Conservation (phyloP, 2,888 invertebrate species). For the Hirtodrosophila histrioides region DNA sequence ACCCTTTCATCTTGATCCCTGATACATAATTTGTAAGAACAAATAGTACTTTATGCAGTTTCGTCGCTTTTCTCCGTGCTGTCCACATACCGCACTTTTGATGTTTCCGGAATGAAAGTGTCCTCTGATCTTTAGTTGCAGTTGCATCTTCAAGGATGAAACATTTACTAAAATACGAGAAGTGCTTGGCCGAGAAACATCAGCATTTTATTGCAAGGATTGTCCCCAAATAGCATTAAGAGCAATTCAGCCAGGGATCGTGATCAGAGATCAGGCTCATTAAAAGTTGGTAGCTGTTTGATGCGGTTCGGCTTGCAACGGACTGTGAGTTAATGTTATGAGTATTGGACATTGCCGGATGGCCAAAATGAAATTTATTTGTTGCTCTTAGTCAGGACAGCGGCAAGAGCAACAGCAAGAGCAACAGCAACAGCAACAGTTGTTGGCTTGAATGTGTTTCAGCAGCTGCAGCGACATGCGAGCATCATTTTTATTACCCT, state of each 20-base stretch:
- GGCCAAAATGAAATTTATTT: slow-evolving; percentile 62
- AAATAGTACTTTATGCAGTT: no score
- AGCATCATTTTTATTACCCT: slow-evolving; percentile 78
- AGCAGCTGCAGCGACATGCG: slow-evolving; percentile 64
- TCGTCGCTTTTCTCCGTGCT: no score
- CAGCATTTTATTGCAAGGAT: no score
- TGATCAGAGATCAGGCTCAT: slow-evolving; percentile 22
- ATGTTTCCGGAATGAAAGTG: no score
- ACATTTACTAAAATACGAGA: no score
- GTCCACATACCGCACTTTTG: no score
- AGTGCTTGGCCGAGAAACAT: no score
- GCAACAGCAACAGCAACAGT: slow-evolving; percentile 3
- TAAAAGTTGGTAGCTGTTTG: slow-evolving; percentile 35
- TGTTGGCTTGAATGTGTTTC: slow-evolving; percentile 17
- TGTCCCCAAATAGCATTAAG: background rate
- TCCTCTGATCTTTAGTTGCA: no score
- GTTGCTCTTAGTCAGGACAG: slow-evolving; percentile 47
- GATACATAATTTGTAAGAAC: no score
- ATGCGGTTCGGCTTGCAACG: slow-evolving; percentile 1
- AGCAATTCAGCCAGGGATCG: slow-evolving; percentile 3
- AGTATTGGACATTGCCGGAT: slow-evolving; percentile 59
- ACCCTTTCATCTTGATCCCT: no score
- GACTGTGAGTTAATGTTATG: slow-evolving; percentile 69
- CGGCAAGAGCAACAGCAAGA: slow-evolving; percentile 3
- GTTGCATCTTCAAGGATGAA: no score